A percentile compares a stretch with the other conserved stretches of the same genome.
These are phyloP conservation scores for Caenorhabditis sp. DNA, from an alignment of 2,888 invertebrate species.

Conservation along the genomic window DNA sequence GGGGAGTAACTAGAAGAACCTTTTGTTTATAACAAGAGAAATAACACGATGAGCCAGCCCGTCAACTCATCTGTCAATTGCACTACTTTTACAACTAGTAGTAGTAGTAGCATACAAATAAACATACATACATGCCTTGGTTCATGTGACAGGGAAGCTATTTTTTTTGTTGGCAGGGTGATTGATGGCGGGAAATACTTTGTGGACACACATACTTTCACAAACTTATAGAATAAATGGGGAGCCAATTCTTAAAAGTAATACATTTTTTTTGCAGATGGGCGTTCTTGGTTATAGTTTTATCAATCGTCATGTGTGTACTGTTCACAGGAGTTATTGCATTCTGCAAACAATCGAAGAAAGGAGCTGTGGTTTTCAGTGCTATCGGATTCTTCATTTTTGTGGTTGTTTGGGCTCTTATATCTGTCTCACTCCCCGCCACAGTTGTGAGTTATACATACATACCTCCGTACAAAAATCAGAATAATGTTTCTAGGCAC, in stretches of 20 bases:
- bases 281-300: slow-evolving; percentile 61
- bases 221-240: slow-evolving; percentile 1
- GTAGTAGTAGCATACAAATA: background rate
- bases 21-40: background rate
- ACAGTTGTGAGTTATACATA: slow-evolving; percentile 47
- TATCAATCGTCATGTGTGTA: slow-evolving; percentile 62
- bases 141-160: background rate
- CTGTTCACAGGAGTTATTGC: slow-evolving; percentile 67
- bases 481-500: slow-evolving; percentile 38
- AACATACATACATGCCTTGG: background rate
- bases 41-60: background rate
- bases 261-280: slow-evolving; percentile 55
- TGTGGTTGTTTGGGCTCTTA: slow-evolving; percentile 61
- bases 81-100: background rate
- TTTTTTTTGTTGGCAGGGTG: background rate
- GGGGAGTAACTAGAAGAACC: background rate
- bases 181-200: background rate
- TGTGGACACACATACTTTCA: background rate
- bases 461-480: background rate
- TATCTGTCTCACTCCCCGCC: slow-evolving; percentile 58
- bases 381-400: slow-evolving; percentile 68
- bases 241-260: background rate
- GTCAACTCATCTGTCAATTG: background rate
- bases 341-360: slow-evolving; percentile 66
- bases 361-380: slow-evolving; percentile 67